Evolutionary conservation across 2,113 vertebrate species (phyloP).

Genomic region (rat (Rattus norvegicus)): DNA sequence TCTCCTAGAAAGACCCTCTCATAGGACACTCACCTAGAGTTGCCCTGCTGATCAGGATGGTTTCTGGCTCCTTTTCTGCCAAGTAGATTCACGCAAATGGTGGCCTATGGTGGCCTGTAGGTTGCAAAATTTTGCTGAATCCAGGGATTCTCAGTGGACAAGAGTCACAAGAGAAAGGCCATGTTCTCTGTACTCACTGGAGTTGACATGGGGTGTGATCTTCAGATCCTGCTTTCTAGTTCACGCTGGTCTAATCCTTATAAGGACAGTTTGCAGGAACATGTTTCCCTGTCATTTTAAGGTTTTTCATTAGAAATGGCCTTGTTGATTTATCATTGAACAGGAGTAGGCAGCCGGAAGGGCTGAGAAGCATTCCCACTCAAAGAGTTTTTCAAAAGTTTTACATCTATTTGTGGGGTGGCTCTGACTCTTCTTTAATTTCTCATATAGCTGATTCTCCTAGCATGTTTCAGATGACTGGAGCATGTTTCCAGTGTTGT

Average conservation of each 20-base stretch:
- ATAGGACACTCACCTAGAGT: not conserved
- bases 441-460: conserved; percentile 18
- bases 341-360: conserved; percentile 52
- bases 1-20: not conserved
- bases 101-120: not conserved
- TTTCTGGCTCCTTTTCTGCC: not conserved
- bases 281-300: not conserved
- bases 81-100: not conserved
- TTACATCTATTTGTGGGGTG: conserved; percentile 61
- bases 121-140: not conserved
- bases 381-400: conserved; percentile 18
- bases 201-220: conserved; percentile 57
- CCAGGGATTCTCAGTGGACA: not conserved
- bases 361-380: conserved; percentile 53
- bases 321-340: conserved; percentile 19
- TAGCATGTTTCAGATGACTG: conserved; percentile 33
- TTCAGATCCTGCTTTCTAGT: conserved; percentile 68
- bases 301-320: conserved; percentile 8
- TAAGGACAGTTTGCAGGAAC: conserved; percentile 47
- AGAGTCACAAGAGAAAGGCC: not conserved
- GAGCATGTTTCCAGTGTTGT: conserved; percentile 22
- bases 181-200: not conserved
- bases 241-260: conserved; percentile 67
- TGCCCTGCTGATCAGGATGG: not conserved
- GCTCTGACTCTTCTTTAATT: conserved; percentile 57